phyloP scores from a whole-genome alignment of 2,113 vertebrate genomes.

The Hydrolagus affinis region DNA sequence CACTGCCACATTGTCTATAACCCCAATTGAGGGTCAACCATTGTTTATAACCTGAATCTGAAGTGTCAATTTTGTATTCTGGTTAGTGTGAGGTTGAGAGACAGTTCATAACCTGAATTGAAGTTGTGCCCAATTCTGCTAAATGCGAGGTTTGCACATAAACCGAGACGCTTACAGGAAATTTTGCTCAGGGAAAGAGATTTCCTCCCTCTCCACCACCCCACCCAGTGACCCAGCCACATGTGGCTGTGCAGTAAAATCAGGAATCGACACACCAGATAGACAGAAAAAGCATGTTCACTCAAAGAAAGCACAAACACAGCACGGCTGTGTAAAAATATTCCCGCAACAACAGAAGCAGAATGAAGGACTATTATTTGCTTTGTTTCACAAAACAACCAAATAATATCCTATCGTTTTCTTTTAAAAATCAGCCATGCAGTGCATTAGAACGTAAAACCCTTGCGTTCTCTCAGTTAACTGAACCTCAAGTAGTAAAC shows the following conservation, averaged over 20 bases:
- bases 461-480: constrained; percentile 85
- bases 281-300: background rate
- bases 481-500: constrained; percentile 90
- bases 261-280: constrained; percentile 3
- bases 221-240: background rate
- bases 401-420: constrained; percentile 20
- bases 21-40: no score
- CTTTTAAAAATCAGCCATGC: background rate
- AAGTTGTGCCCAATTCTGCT: no score
- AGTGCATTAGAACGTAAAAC: constrained; percentile 53
- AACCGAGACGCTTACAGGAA: background rate
- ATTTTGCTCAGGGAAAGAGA: background rate
- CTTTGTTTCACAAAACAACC: constrained; percentile 10
- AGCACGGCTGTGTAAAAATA: constrained; percentile 4
- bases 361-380: background rate
- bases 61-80: no score
- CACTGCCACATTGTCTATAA: no score
- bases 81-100: no score
- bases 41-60: no score
- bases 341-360: background rate
- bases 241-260: background rate
- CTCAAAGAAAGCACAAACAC: background rate
- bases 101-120: no score
- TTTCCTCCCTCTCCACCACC: no score
- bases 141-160: no score